Conservation (phyloP, 2,797 vertebrate genomes). For the Acipenser transmontanus region DNA sequence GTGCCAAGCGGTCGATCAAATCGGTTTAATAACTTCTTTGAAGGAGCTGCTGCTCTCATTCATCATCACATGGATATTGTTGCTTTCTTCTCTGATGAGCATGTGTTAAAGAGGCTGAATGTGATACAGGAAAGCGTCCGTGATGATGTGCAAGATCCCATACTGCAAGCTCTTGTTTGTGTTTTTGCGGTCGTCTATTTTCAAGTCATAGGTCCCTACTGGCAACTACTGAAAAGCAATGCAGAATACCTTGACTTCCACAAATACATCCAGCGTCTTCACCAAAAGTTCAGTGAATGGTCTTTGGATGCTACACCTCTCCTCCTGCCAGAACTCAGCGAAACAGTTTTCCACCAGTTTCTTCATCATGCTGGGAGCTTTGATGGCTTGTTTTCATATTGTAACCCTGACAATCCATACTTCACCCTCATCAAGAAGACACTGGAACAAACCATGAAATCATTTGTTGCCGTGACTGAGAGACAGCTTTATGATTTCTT, state of each 20-base stretch:
- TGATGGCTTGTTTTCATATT: conserved; percentile 51
- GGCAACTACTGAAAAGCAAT: conserved; percentile 61
- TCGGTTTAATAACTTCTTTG: conserved; percentile 51
- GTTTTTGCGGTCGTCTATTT: conserved; percentile 60
- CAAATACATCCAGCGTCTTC: conserved; percentile 50
- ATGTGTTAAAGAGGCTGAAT: conserved; percentile 43
- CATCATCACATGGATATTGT: conserved; percentile 60
- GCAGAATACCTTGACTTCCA: conserved; percentile 52
- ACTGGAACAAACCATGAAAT: conserved; percentile 53
- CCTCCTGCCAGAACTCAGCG: conserved; percentile 45
- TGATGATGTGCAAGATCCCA: conserved; percentile 50
- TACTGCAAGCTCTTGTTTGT: conserved; percentile 59
- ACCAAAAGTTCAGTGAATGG: conserved; percentile 62
- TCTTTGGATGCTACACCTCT: conserved; percentile 49
- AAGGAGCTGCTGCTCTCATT: conserved; percentile 55
- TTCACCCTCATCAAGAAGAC: conserved; percentile 50
- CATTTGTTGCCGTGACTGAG: conserved; percentile 49
- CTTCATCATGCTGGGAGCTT: conserved; percentile 55
- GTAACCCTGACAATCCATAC: conserved; percentile 46
- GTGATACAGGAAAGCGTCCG: conserved; percentile 56
- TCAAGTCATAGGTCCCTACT: conserved; percentile 66
- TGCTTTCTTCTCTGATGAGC: conserved; percentile 59
- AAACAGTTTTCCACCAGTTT: conserved; percentile 53
- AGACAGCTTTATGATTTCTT: conserved; percentile 58
- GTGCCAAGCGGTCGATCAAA: conserved; percentile 41